Evolutionary conservation across 1,140 invertebrate species (phyloP), one percentile per base, ranked within the genome.

Genomic region (Bombus confusus): DNA sequence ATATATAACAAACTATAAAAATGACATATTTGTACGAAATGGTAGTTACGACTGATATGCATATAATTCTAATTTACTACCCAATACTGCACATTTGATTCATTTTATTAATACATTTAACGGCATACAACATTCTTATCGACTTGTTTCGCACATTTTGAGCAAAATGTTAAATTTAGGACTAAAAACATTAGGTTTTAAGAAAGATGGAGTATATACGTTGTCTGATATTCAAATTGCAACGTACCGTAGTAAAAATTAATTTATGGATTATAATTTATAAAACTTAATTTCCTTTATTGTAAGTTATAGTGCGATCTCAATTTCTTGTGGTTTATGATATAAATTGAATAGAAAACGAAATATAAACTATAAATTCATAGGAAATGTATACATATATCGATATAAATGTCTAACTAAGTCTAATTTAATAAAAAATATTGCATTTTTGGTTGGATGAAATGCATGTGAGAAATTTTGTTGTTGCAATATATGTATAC

Each of bases 371-470:
- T 66, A 68, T 69, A 83, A 69, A 69, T 83, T 34, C 18, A 28
- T 57, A 82, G 57, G 34, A 82, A 82, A 75, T 80, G 31, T 82
- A 82, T 52, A 52, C 47, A 22, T 73, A 74, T 82, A 69, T 69
- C 18, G 34, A 77, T 83, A 75, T 69, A 77, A 83, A 77, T 41
- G 64, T 59, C 81, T 77, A 83, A 76, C 81, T 77, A 83, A 76
- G 62, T 77, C 71, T 69, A 83, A 83, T 78, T 78, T 78, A 78
- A 34, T 78, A 69, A 74, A 78, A 69, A n/a, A 78, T 78, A 83
- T 78, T 83, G 74, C 81, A 83, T 77, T 83, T 78, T 68, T 69
- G n/a, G n/a, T 52, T 83, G 13, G n/a, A 69, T 83, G 81, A 83
- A 83, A 83, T 83, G 74, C 81, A 78, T 37, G 64, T 78, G 74